These are phyloP conservation scores for Aptenodytes patagonicus DNA, from an alignment of 2,113 vertebrate genomes.

Conservation along the genomic window DNA sequence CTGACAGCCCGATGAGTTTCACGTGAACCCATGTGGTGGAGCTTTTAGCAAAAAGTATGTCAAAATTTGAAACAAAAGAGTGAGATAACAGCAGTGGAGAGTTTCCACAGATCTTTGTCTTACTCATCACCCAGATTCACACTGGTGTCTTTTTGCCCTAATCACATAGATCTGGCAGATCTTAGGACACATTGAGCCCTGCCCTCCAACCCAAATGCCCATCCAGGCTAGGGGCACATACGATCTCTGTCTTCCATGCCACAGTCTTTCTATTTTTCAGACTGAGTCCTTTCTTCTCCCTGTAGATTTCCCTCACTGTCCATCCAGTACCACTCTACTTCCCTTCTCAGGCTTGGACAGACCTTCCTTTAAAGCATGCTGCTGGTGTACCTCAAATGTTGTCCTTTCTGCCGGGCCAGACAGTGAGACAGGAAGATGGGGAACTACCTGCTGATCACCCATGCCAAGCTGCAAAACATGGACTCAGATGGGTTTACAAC, in stretches of 20 bases:
- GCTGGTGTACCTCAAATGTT: fast-evolving
- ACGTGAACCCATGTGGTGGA: neutral
- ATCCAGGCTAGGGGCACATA: neutral
- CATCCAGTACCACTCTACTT: fast-evolving
- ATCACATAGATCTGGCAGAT: neutral
- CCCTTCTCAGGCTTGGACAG: neutral
- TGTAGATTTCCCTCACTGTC: neutral
- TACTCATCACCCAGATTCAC: neutral
- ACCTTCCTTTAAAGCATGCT: neutral
- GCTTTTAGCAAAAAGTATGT: neutral
- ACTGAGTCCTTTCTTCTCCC: neutral
- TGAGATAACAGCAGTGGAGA: neutral
- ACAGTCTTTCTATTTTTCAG: neutral
- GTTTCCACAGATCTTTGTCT: neutral
- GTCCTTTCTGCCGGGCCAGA: neutral
- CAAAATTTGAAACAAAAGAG: neutral
- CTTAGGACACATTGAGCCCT: fast-evolving
- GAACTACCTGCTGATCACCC: neutral
- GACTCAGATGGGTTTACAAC: neutral
- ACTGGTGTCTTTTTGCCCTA: neutral
- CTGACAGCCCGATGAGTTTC: neutral
- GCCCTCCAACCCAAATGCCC: neutral
- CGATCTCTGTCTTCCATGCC: neutral
- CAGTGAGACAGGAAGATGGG: neutral
- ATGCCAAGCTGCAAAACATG: neutral